These are phyloP conservation scores for Leptarthrus brevirostris DNA, from an alignment of 2,888 invertebrate species.

Conservation along the genomic window DNA sequence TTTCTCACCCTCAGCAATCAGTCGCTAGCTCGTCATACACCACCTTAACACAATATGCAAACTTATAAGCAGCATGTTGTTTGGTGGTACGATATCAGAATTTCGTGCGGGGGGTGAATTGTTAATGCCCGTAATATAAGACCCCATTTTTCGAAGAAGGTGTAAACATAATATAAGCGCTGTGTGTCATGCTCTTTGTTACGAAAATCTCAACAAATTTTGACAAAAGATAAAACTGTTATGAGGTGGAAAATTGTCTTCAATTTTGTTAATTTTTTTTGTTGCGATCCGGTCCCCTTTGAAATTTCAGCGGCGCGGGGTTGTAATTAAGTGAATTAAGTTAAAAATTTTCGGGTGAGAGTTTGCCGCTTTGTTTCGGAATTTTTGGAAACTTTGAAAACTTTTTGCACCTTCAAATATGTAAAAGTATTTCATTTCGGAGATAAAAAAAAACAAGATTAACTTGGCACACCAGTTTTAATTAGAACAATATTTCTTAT, in stretches of 20 bases:
- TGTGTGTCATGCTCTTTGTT: neutral
- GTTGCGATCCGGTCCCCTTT: neutral
- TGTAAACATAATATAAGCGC: slow-evolving; percentile 16
- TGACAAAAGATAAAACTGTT: slow-evolving; percentile 41
- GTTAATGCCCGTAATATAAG: slow-evolving; percentile 14
- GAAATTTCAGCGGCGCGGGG: neutral
- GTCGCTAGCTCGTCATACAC: too few relatives aligned
- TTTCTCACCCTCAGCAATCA: neutral
- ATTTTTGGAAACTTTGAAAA: neutral
- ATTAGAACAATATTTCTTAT: slow-evolving; percentile 39
- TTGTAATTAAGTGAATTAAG: slow-evolving; percentile 38
- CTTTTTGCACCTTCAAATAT: slow-evolving; percentile 30
- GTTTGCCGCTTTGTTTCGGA: too few relatives aligned
- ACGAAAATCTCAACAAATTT: slow-evolving; percentile 38
- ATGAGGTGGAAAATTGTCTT: slow-evolving; percentile 42
- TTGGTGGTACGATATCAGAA: neutral
- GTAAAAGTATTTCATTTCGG: slow-evolving; percentile 4
- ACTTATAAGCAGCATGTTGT: slow-evolving; percentile 31
- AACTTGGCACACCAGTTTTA: slow-evolving; percentile 14
- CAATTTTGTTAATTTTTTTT: slow-evolving; percentile 16
- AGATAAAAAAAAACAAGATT: slow-evolving; percentile 16
- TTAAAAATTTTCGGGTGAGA: too few relatives aligned
- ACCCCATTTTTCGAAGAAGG: slow-evolving; percentile 16
- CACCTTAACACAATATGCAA: slow-evolving; percentile 42
- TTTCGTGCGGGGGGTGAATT: neutral